Evolutionary conservation across 2,888 invertebrate genomes (phyloP).

Genomic region (Cerastoderma edule): DNA sequence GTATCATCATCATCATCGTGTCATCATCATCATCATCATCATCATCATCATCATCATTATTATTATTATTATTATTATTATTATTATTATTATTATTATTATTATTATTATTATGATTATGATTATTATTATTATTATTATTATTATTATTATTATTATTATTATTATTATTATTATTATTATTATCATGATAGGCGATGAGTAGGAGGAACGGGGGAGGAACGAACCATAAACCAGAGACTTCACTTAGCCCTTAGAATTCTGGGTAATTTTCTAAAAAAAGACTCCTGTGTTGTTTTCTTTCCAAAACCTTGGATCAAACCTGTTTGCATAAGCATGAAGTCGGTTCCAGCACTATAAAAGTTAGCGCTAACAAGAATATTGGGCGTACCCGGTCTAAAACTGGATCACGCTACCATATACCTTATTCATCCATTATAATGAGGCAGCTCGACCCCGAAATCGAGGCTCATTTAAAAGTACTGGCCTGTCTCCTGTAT

Average conservation of each 20-base stretch:
- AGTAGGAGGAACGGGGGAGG: too few relatives aligned
- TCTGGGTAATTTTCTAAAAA: constrained; percentile 42
- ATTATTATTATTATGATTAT: constrained; percentile 24
- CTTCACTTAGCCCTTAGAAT: constrained; percentile 13
- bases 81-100: constrained; percentile 27
- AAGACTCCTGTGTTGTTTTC: neutral
- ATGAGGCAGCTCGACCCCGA: too few relatives aligned
- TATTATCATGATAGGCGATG: neutral
- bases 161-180: neutral
- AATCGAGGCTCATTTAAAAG: too few relatives aligned
- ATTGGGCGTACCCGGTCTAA: too few relatives aligned
- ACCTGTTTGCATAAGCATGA: neutral
- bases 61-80: constrained; percentile 13
- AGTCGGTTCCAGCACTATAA: neutral
- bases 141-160: neutral
- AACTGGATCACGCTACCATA: too few relatives aligned
- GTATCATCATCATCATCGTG: too few relatives aligned
- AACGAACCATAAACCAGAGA: neutral
- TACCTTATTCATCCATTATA: too few relatives aligned
- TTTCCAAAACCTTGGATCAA: neutral
- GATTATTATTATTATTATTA: neutral
- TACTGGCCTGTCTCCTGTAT: too few relatives aligned
- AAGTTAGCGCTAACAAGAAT: too few relatives aligned
- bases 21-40: too few relatives aligned
- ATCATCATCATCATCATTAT: too few relatives aligned